Percentiles rank a stretch among this genome's conserved stretches.
These are phyloP conservation scores for Loripinus fragilis DNA, from an alignment of 2,888 invertebrate species.

Conservation along the genomic window DNA sequence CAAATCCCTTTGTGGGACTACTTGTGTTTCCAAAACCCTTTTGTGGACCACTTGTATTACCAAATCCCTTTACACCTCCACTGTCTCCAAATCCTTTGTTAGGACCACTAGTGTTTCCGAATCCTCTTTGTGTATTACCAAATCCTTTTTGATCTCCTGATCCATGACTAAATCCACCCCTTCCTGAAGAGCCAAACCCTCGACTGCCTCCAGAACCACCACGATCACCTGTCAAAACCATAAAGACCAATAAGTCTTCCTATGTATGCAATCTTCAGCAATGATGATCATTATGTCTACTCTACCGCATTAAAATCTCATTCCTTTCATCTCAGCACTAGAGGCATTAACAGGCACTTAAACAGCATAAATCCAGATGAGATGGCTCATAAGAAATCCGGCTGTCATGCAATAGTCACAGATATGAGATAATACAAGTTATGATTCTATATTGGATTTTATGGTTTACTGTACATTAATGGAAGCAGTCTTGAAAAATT, in stretches of 20 bases:
- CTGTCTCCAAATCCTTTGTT: constrained; percentile 32
- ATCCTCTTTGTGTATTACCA: constrained; percentile 28
- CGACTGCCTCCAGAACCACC: not conserved
- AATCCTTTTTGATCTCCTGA: constrained; percentile 23
- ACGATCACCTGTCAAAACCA: not conserved
- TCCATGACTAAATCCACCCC: not conserved
- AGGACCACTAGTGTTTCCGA: constrained; percentile 21
- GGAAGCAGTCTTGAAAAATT: too few relatives aligned
- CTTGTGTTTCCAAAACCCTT: constrained; percentile 30
- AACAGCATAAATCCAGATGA: not conserved
- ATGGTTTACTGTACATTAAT: too few relatives aligned
- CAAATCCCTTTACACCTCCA: constrained; percentile 36
- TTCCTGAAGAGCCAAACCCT: not conserved
- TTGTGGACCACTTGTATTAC: constrained; percentile 32
- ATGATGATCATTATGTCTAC: too few relatives aligned
- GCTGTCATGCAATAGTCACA: too few relatives aligned
- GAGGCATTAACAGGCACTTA: not conserved
- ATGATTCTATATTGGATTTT: too few relatives aligned
- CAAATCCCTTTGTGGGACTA: constrained; percentile 26
- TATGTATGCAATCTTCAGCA: too few relatives aligned
- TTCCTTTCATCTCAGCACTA: too few relatives aligned
- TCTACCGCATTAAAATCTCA: too few relatives aligned
- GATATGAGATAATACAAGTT: too few relatives aligned
- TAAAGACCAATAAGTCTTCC: too few relatives aligned
- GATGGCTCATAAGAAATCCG: too few relatives aligned